These are phyloP conservation scores for Vandiemenella viatica DNA, from an alignment of 2,888 invertebrate species.

Conservation along the genomic window DNA sequence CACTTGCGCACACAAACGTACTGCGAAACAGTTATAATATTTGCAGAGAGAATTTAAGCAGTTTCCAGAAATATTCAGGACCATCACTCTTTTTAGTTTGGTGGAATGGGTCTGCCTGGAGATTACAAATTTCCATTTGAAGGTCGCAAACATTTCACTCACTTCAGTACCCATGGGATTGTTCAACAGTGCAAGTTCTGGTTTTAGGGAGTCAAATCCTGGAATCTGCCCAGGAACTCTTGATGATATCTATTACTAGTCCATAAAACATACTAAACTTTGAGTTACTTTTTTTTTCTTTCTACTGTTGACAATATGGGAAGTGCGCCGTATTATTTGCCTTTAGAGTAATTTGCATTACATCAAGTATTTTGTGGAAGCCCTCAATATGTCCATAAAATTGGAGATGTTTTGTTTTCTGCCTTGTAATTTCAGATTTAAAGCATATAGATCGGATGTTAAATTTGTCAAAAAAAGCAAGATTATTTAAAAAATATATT, in stretches of 20 bases:
- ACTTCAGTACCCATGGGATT: no score
- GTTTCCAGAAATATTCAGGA: neutral
- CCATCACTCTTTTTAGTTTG: no score
- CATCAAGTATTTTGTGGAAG: neutral
- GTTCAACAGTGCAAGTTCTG: neutral
- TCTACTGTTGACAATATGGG: neutral
- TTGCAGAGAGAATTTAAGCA: neutral
- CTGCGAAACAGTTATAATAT: neutral
- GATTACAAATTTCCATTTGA: neutral
- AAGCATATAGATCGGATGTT: neutral
- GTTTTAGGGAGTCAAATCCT: neutral
- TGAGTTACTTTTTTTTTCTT: neutral
- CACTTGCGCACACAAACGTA: neutral
- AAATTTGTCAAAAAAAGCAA: neutral
- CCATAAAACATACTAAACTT: neutral
- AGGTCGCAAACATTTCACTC: neutral
- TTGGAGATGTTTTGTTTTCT: neutral
- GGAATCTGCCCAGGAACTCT: neutral
- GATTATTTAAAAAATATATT: neutral
- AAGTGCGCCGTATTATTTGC: neutral
- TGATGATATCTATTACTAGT: neutral
- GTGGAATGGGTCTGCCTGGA: no score
- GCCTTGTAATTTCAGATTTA: neutral
- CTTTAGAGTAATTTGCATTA: neutral
- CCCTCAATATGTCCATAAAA: neutral